Base-by-base conservation (phyloP, 2,888 invertebrate species). In the Ophonus ardosiacus region DNA sequence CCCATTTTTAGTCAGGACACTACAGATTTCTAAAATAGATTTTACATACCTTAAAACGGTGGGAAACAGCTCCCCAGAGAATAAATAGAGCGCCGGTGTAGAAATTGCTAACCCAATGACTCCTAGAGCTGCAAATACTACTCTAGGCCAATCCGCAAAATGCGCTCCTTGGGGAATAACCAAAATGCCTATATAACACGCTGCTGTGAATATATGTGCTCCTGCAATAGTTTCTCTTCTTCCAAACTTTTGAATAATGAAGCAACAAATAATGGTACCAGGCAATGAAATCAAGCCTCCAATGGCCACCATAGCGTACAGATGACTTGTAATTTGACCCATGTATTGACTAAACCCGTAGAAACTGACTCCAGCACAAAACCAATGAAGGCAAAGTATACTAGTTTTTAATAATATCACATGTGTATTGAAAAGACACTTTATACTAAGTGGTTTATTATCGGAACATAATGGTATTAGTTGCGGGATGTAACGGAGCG, bases 41-140 rank as follows among this genome's bases (percentile, higher is more conserved):
- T n/a, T 18, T 31, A 51, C 59, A 17, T 63, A 84, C 84, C 84
- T 76, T 2, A 96, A 93, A 15, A 95, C 92, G 0, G 97, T 97
- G 8, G 97, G 97, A 89, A 94, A 96, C 51, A 96, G 90, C 90
- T 97, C 97, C 0, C 96, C 95, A 8, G 96, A 94, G 89, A 94
- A 96, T 17, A 97, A 92, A 89, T 96, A 97, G 83, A 96, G 91
- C 0, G 95, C 93, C 80, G 91, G 95, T 84, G 90, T 88, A 0
- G 93, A 91, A 8, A 94, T 94, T 86, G 95, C 93, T 89, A 95
- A 92, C 85, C 95, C 94, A 76, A 94, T 93, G 88, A 95, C 94
- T 85, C 95, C 95, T 71, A 94, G 89, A 86, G 94, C 93, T 86
- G 95, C 94, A 86, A 95, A 92, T 15, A 92, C 87, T 79, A 95